Base-by-base conservation (phyloP, 2,797 vertebrate genomes). In the Manis crassicaudata region DNA sequence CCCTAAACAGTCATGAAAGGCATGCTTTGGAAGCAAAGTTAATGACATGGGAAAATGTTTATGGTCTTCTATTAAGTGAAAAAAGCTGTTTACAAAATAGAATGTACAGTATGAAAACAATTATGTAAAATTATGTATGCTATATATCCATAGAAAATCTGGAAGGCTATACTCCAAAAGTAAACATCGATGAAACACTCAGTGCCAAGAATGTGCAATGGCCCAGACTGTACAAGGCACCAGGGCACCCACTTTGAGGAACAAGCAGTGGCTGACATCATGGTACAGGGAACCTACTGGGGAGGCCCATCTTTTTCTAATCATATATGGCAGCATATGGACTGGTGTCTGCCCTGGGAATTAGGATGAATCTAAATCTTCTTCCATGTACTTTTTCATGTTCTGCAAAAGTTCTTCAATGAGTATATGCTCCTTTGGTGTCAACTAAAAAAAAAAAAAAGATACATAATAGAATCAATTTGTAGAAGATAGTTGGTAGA, bases 51-150 rank as follows among this genome's bases (percentile, higher is more conserved):
- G 40, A 23, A 95, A 92, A 67, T 63, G 75, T 89, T 92, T 88
- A 88, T 35, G 52, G 77, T 89, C 81, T 86, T n/a, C 40, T 52
- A 32, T 75, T 92, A 75, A 92, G 35, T 88, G 75, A 37, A 79
- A 85, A 92, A 84, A 63, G 43, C 84, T 93, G 63, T 75, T 88
- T 94, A 84, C 21, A 56, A 92, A 96, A 83, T 85, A 90, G 92
- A 96, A 93, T 46, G 35, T 40, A 83, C 13, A 73, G 52, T 67
- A 88, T 88, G 88, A 92, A 96, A 95, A 83, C 32, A 88, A 94
- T 97, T 79, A 95, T 67, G 68, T 25, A 87, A 95, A 90, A 58
- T 27, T 76, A 79, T 85, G 21, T 88, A 60, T 46, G 43, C 43
- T 46, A 10, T 73, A 21, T 56, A 54, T 79, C 68, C 77, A 72